These are phyloP conservation scores for Lepidocyrtoides sp. DNA, from an alignment of 2,888 invertebrate species.

Conservation along the genomic window DNA sequence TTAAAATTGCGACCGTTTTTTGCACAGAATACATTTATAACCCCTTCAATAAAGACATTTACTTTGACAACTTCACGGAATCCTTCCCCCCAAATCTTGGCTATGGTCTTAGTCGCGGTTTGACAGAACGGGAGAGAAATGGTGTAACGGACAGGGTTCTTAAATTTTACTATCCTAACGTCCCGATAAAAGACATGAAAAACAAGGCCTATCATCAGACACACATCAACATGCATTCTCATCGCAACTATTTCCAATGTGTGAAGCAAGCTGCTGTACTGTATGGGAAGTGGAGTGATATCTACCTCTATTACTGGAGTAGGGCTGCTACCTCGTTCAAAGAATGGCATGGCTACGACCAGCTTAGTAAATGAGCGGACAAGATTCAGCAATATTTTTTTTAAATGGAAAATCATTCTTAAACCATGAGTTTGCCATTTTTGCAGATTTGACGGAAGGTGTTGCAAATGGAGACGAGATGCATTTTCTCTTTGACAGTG, in stretches of 20 bases:
- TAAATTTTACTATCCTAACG: conserved; percentile 78
- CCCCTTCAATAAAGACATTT: not conserved
- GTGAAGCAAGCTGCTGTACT: conserved; percentile 75
- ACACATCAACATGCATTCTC: conserved; percentile 78
- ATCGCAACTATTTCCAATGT: conserved; percentile 82
- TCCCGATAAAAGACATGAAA: conserved; percentile 60
- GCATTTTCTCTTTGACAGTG: conserved; percentile 58
- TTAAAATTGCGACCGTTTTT: not conserved
- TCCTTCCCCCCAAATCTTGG: conserved; percentile 65
- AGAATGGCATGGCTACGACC: conserved; percentile 68
- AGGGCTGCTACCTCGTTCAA: conserved; percentile 31
- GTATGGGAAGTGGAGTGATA: conserved; percentile 70
- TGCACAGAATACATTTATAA: conserved; percentile 59
- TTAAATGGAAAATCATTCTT: too few relatives aligned
- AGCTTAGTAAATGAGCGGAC: conserved; percentile 40
- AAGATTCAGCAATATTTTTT: too few relatives aligned
- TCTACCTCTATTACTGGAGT: conserved; percentile 81
- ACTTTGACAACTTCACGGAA: conserved; percentile 44
- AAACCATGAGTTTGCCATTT: not conserved
- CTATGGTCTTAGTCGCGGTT: conserved; percentile 40
- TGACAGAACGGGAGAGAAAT: too few relatives aligned
- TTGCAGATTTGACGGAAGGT: conserved; percentile 55
- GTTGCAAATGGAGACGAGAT: conserved; percentile 63
- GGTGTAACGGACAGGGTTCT: conserved; percentile 63
- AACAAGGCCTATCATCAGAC: conserved; percentile 62